Base-by-base conservation (phyloP, 2,113 vertebrate species). In the Benitochromis conjunctus region DNA sequence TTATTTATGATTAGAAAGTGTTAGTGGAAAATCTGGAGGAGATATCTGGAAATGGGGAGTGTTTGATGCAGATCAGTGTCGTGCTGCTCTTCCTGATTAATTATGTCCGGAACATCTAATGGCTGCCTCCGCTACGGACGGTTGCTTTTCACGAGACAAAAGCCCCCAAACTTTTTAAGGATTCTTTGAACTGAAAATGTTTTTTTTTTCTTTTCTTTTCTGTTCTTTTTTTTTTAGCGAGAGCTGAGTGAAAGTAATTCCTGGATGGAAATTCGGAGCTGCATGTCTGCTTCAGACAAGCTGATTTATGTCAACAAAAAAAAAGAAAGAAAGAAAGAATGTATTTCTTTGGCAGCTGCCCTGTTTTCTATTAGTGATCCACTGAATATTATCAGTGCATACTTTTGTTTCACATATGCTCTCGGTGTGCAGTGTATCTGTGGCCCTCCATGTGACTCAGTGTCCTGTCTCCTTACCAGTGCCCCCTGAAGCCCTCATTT, bases 1-100 rank as follows among this genome's bases (percentile, higher is more conserved):
- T 97, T 96, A 96, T 96, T 96, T 96, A 96, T 96, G 94, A 96
- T 96, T 93, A 96, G 92, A 95, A 95, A 95, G 94, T 90, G 92
- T 95, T 95, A 94, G 92, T 71, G 88, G 91, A 95, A 95, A 94
- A 95, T 95, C 92, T 94, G 91, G 89, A 89, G 87, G 92, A 96
- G 88, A 94, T 95, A 93, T 95, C 91, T 92, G 88, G 86, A 92
- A 94, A 94, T 78, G 64, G 86, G 83, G 81, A 90, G 88, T 92
- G 92, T 96, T 96, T 95, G 94, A 96, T 96, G 94, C 92, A 57
- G 90, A 95, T 96, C 93, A 89, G 91, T 92, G 92, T 92, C 64
- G 88, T 82, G 90, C 91, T 86, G 92, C 94, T 94, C 88, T 90
- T 90, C 84, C 86, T 84, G 91, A 94, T 95, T 95, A 96, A 96